Evolutionary conservation across 2,888 invertebrate species (phyloP), one percentile per base, ranked within the genome.

Genomic region (Myopa tessellatipennis): DNA sequence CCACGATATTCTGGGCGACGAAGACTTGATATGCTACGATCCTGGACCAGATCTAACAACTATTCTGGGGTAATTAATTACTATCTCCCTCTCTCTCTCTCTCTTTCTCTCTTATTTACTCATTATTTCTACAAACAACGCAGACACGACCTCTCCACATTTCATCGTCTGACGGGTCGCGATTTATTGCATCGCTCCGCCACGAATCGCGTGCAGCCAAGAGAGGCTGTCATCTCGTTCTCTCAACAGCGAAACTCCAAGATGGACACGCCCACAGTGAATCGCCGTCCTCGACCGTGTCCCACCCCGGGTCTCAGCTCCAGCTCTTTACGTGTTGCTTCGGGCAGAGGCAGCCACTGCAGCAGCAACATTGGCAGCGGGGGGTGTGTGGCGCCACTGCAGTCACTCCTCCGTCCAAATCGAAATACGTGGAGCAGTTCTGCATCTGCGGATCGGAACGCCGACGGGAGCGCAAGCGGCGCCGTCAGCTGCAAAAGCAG

Each of bases 391-490:
- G 87, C 40, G 83, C 86, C 80, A 84, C 84, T 82, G 85, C 86
- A 84, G 16, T 75, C 75, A 82, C 86, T 82, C 85, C 88, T 82
- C 85, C 88, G 82, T 83, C 88, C 84, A 88, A 89, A 84, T 87
- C 89, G 83, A 87, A 92, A 90, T 92, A 92, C 91, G 91, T 92
- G 92, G 92, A 92, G 90, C 92, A 92, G 84, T 92, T 92, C 92
- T 92, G 92, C 90, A 92, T 92, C 90, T 92, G 92, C 90, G 86
- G 92, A 90, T 91, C 92, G 82, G 85, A 85, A 70, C 82, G 86
- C 45, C 83, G 87, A 75, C 83, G 87, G 34, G 86, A 87, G 69
- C 86, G 88, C 40, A 84, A 85, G 70, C 85, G 86, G 34, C 85
- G 87, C 10, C 84, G 85, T 73, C 85, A 87, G 69, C 84, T 85